These are phyloP conservation scores for Oedothorax gibbosus DNA, from an alignment of 1,140 invertebrate genomes.

Conservation along the genomic window DNA sequence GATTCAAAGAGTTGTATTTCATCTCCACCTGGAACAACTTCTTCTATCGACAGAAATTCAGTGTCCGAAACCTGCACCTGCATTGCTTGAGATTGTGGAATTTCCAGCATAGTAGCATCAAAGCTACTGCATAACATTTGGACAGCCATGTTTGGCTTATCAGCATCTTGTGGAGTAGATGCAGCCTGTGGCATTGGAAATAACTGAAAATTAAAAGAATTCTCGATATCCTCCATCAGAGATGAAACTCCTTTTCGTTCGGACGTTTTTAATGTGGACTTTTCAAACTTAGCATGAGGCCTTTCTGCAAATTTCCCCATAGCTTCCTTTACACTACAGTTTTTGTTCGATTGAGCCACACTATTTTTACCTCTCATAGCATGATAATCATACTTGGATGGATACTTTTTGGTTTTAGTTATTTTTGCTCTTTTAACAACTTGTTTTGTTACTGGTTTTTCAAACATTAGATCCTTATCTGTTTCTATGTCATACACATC, in stretches of 20 bases:
- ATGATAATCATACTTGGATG: too few relatives aligned
- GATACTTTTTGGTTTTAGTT: neutral
- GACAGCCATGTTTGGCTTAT: neutral
- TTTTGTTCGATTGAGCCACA: too few relatives aligned
- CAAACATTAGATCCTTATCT: constrained; percentile 18
- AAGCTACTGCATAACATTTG: too few relatives aligned
- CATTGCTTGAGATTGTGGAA: too few relatives aligned
- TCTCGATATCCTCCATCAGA: too few relatives aligned
- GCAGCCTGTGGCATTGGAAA: constrained; percentile 1
- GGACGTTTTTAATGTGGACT: neutral
- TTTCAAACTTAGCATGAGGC: neutral
- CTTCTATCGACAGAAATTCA: neutral
- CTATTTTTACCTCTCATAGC: too few relatives aligned
- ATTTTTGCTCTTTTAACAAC: neutral
- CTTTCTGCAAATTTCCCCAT: neutral
- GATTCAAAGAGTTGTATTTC: neutral
- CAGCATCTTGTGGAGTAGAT: constrained; percentile 8
- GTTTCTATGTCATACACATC: constrained; percentile 18
- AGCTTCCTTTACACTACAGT: too few relatives aligned
- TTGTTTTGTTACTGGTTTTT: neutral
- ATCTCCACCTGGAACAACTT: neutral
- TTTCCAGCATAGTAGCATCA: too few relatives aligned
- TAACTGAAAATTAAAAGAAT: neutral
- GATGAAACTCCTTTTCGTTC: neutral
- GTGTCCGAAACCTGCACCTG: neutral